These are phyloP conservation scores for Rambutsinella grinnellia DNA, from an alignment of 2,888 invertebrate species.

Conservation along the genomic window DNA sequence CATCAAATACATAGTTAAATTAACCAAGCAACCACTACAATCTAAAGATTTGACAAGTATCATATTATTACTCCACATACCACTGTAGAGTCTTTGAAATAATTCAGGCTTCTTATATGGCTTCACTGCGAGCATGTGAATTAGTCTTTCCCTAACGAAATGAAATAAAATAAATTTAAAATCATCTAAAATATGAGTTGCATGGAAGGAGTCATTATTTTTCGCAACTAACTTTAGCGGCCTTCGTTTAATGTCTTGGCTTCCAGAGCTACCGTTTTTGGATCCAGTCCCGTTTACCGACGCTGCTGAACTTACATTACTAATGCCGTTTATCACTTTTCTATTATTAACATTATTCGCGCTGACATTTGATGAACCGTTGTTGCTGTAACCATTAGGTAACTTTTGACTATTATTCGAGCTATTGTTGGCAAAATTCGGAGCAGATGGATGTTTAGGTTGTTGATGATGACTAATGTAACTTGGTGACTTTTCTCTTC, in stretches of 20 bases:
- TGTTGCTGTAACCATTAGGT: conserved; percentile 49
- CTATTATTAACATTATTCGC: conserved; percentile 26
- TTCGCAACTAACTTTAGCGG: conserved; percentile 62
- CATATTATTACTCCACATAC: conserved; percentile 72
- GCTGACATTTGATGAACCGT: conserved; percentile 24
- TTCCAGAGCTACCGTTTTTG: conserved; percentile 38
- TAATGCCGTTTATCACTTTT: conserved; percentile 31
- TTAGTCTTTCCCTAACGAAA: conserved; percentile 85
- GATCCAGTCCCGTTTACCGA: conserved; percentile 27
- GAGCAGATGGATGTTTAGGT: conserved; percentile 34
- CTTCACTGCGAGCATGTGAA: conserved; percentile 92
- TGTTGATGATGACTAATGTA: conserved; percentile 48
- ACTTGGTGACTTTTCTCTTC: conserved; percentile 62
- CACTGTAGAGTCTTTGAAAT: conserved; percentile 80
- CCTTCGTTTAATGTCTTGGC: conserved; percentile 49
- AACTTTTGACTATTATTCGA: conserved; percentile 54
- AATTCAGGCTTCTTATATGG: conserved; percentile 95
- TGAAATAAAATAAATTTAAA: background rate
- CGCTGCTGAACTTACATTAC: conserved; percentile 13
- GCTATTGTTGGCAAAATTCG: conserved; percentile 41
- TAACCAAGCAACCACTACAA: too few relatives aligned
- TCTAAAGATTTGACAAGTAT: conserved; percentile 13
- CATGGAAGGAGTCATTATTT: background rate
- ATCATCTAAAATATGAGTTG: too few relatives aligned
- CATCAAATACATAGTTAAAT: conserved; percentile 66